Conservation (phyloP, 2,113 vertebrate genomes). For the Myocastor coypus region DNA sequence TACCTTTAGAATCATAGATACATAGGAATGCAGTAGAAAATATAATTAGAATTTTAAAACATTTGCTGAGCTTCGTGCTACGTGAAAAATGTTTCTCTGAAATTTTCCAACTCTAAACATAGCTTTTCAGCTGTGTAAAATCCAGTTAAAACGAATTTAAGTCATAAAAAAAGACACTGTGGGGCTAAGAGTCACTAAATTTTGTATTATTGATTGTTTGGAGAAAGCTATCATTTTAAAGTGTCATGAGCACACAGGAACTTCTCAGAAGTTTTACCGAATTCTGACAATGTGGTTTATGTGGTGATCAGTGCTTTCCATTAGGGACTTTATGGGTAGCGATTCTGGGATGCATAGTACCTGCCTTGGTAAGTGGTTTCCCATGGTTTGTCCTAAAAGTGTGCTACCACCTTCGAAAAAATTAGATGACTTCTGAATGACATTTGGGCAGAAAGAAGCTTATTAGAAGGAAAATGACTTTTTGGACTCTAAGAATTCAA, state of each 20-base stretch:
- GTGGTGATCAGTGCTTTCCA: constrained; percentile 73
- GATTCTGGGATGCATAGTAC: constrained; percentile 24
- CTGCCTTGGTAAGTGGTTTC: constrained; percentile 14
- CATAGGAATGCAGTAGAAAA: constrained; percentile 62
- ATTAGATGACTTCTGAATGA: neutral
- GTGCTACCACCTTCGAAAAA: neutral
- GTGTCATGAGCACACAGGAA: constrained; percentile 65
- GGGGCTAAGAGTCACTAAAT: constrained; percentile 84
- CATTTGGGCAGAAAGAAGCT: neutral
- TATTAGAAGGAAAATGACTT: constrained; percentile 3
- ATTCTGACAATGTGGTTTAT: constrained; percentile 53
- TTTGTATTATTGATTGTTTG: constrained; percentile 82
- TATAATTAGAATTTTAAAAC: constrained; percentile 61
- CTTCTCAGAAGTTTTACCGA: constrained; percentile 71
- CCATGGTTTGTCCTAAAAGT: constrained; percentile 2
- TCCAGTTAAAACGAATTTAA: constrained; percentile 85
- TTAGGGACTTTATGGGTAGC: constrained; percentile 61
- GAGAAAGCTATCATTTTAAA: constrained; percentile 67
- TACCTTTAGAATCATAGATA: constrained; percentile 73
- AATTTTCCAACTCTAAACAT: constrained; percentile 49
- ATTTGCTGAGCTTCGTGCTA: neutral
- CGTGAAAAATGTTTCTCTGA: neutral
- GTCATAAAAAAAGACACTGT: constrained; percentile 83
- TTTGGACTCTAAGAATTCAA: constrained; percentile 21
- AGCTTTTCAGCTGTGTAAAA: constrained; percentile 71